Evolutionary conservation across 2,888 invertebrate genomes (phyloP), one percentile per base, ranked within the genome.

Genomic region (Rhyacophila evoluta): DNA sequence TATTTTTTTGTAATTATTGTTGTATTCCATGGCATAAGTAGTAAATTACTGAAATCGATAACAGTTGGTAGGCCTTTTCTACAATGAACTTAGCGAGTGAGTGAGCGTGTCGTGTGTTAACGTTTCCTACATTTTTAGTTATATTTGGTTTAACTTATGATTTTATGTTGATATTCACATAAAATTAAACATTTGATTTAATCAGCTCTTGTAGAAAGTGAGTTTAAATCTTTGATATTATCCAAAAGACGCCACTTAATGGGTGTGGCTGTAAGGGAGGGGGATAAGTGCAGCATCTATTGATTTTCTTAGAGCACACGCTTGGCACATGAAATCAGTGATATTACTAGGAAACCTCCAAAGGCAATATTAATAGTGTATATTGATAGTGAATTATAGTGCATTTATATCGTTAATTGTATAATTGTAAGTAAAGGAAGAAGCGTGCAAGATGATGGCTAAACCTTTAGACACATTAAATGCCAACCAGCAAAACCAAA

Each of bases 401-500:
- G 79, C 79, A 79, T 81, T 81, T 78, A 75, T 78, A 78, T 76
- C 69, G 75, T 78, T 81, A 75, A 72, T 78, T 70, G 36, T 75
- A 77, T 38, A 74, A 38, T 77, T 55, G 67, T 77, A 79, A 74
- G 72, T 71, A 75, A 72, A 75, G 71, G 77, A 12, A 77, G 68
- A 79, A 77, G 36, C 41, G 71, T 72, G 85, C 84, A 89, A 88
- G 86, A 90, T 90, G 90, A 90, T 90, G 90, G 88, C 88, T 85
- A 90, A 89, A 87, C 84, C 89, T 81, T 87, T 89, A 84, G 90
- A 90, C 86, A 85, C 88, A 85, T 87, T 89, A 85, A 89, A 89
- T 86, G 87, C 86, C 85, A 89, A 89, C 87, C 89, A 89, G 85
- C 89, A 89, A 86, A 89, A 89, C 87, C 96, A 96, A 90, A 95